Evolutionary conservation across 2,113 vertebrate species (phyloP), one percentile per base, ranked within the genome.

Genomic region (Toxotes jaculatrix): DNA sequence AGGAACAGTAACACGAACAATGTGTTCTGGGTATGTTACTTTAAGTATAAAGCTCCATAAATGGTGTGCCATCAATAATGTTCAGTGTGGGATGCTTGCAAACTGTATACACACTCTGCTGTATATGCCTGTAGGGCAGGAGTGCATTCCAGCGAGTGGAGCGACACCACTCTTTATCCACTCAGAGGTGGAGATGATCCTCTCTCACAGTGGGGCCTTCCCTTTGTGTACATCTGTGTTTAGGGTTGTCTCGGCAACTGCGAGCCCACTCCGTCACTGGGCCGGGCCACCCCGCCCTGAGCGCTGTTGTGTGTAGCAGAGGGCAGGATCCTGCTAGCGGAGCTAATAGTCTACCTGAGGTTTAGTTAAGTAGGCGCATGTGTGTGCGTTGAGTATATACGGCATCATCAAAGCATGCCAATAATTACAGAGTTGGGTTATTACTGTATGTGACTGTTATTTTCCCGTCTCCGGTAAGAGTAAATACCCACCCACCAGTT

Each of bases 371-470:
- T 76, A 79, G 87, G 78, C 43, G 68, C 81, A 82, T 84, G 80
- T 91, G 89, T 83, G 89, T 55, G 27, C 27, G 88, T 74, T 31
- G 77, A 83, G 86, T 82, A 85, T 89, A 79, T 83, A 86, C 71
- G 85, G 91, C 89, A 80, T 92, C 93, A 92, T 93, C 90, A 94
- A 94, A 95, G 90, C 77, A 87, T 49, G 88, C 78, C 90, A 93
- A 95, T 91, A 96, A 96, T 96, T 93, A 95, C 95, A 96, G 90
- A 88, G 93, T 89, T 91, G 93, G 96, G 95, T 96, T 95, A 97
- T 92, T 87, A 82, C 89, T 86, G 84, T 89, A 88, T 92, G 85
- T 70, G 87, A 93, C 95, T 95, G 96, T 96, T 97, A 96, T 96
- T 97, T 97, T 96, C 96, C 96, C 94, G 95, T 95, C 95, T 95